phyloP scores from a whole-genome alignment of 2,888 invertebrate genomes.

The Lacanobia wlatinum region DNA sequence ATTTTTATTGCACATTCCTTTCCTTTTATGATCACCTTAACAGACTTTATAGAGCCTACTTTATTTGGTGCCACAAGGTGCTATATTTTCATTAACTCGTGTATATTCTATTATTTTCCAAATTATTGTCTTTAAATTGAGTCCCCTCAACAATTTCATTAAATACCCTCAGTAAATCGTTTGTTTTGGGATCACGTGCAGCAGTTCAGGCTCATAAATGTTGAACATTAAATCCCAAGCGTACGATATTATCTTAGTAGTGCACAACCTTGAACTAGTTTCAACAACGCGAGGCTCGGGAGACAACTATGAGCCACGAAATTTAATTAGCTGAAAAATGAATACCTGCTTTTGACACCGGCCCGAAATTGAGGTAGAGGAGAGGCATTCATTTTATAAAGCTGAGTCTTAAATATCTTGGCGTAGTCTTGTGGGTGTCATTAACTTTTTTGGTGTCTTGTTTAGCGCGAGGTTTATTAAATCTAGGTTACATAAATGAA shows the following conservation, averaged over 20 bases:
- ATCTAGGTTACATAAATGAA: constrained; percentile 28
- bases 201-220: constrained; percentile 44
- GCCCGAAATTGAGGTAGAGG: constrained; percentile 49
- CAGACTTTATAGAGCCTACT: not conserved
- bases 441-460: constrained; percentile 43
- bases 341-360: constrained; percentile 63
- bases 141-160: not conserved
- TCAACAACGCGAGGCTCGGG: constrained; percentile 35
- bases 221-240: constrained; percentile 47
- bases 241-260: constrained; percentile 55
- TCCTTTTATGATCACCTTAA: not conserved
- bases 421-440: constrained; percentile 44
- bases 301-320: constrained; percentile 53
- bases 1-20: constrained; percentile 16
- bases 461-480: constrained; percentile 22
- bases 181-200: constrained; percentile 38
- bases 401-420: constrained; percentile 56
- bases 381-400: constrained; percentile 56
- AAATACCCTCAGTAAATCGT: constrained; percentile 5
- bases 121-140: not conserved
- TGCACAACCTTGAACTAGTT: constrained; percentile 63
- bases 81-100: not conserved
- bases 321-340: constrained; percentile 63
- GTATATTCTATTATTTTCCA: not conserved
- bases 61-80: not conserved